Conservation (phyloP, 2,797 vertebrate genomes). For the Myotis myotis region DNA sequence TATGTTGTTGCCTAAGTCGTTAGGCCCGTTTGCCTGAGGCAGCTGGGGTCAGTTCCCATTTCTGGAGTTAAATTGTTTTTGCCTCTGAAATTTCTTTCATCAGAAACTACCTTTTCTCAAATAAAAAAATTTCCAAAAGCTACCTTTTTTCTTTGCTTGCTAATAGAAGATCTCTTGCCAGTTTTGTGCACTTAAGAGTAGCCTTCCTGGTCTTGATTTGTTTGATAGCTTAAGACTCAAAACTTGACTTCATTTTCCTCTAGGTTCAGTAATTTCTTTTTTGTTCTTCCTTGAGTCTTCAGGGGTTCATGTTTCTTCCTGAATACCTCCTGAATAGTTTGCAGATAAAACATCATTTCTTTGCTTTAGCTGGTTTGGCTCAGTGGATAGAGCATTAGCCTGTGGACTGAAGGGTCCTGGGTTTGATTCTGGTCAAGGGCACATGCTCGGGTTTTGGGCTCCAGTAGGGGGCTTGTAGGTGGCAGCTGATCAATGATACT, state of each 20-base stretch:
- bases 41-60: constrained; percentile 54
- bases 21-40: constrained; percentile 36
- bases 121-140: neutral
- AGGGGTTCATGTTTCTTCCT: constrained; percentile 17
- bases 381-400: no score
- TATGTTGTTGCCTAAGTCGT: constrained; percentile 14
- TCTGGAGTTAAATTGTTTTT: constrained; percentile 47
- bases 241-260: constrained; percentile 7
- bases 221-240: neutral
- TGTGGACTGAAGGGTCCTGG: no score
- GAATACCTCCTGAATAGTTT: constrained; percentile 32
- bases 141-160: neutral
- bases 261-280: neutral
- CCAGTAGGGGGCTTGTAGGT: no score
- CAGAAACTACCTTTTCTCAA: neutral
- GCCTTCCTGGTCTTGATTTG: constrained; percentile 33
- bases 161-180: neutral
- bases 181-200: constrained; percentile 28
- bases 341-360: constrained; percentile 12
- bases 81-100: constrained; percentile 47
- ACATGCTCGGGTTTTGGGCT: no score
- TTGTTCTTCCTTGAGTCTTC: constrained; percentile 42
- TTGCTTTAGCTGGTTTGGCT: neutral
- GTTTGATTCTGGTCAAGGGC: no score
- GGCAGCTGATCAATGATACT: no score